phyloP scores from a whole-genome alignment of 2,113 vertebrate species.

The Eidolon helvum region DNA sequence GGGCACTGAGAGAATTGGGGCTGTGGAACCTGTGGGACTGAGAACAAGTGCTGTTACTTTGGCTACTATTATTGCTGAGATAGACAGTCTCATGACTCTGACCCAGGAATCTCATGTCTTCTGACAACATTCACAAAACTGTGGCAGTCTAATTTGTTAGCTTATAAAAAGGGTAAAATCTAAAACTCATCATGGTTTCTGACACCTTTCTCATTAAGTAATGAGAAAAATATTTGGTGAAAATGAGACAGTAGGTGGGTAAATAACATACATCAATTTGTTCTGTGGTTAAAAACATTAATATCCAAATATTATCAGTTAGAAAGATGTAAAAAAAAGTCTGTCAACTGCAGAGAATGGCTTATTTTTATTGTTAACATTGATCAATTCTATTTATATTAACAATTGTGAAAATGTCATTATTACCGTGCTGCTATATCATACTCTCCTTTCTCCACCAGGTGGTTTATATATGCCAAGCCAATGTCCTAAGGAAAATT shows the following conservation, averaged over 20 bases:
- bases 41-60: neutral
- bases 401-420: neutral
- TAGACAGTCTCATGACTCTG: neutral
- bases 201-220: neutral
- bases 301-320: neutral
- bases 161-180: neutral
- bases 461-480: slow-evolving; percentile 95
- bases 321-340: neutral
- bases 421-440: slow-evolving; percentile 93
- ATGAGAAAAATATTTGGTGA: neutral
- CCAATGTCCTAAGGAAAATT: slow-evolving; percentile 90
- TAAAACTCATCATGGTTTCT: neutral
- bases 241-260: neutral
- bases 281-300: neutral
- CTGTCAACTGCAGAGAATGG: neutral
- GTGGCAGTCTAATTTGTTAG: neutral
- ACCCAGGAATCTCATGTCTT: neutral
- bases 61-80: neutral
- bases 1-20: neutral
- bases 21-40: too few relatives aligned
- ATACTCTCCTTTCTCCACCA: slow-evolving; percentile 93
- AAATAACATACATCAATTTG: neutral
- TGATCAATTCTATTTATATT: neutral
- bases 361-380: neutral
- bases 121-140: neutral